These are phyloP conservation scores for Lerista edwardsae DNA, from an alignment of 2,797 vertebrate genomes.

Conservation along the genomic window DNA sequence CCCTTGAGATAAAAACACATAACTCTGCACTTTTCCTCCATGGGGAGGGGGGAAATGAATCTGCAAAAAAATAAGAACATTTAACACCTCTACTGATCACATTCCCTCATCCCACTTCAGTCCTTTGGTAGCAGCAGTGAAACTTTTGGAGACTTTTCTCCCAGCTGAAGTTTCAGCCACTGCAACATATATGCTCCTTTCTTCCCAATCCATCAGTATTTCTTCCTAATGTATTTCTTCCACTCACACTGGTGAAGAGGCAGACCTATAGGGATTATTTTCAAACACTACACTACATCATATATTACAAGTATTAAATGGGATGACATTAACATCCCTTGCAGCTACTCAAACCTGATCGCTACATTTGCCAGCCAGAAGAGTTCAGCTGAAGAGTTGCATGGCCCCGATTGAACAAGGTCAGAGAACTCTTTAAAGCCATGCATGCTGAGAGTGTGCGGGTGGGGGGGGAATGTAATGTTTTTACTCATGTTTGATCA, in stretches of 20 bases:
- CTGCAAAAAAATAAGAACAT: too few species aligned
- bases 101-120: not conserved
- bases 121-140: not conserved
- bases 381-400: not conserved
- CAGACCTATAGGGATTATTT: not conserved
- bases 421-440: not conserved
- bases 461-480: not conserved
- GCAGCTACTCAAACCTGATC: not conserved
- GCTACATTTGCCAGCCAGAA: not conserved
- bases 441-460: not conserved
- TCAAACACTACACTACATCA: too few species aligned
- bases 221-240: not conserved
- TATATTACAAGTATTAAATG: not conserved
- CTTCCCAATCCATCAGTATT: not conserved
- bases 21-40: too few species aligned
- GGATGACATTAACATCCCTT: not conserved
- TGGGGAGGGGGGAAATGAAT: too few species aligned
- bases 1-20: too few species aligned
- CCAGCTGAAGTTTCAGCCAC: not conserved
- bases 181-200: not conserved
- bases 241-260: not conserved
- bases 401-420: not conserved
- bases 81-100: too few species aligned
- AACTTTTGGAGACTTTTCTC: not conserved
- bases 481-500: not conserved